These are phyloP conservation scores for Leuciscus idus DNA, from an alignment of 2,113 vertebrate species.

Conservation along the genomic window DNA sequence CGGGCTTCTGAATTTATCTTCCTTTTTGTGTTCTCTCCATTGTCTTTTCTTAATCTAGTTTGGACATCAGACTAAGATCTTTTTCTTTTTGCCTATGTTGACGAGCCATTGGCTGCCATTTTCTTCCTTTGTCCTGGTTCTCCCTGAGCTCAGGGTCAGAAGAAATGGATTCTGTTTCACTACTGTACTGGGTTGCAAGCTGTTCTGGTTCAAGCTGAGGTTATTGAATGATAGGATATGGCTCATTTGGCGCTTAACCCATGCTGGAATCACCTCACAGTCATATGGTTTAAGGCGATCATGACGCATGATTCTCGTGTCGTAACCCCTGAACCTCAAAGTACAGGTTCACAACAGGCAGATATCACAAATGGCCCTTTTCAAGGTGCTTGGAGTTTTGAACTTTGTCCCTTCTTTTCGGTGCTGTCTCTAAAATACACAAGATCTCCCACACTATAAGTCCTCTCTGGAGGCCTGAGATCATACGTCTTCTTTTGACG, in stretches of 20 bases:
- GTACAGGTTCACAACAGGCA: slow-evolving; percentile 17
- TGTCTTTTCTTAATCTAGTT: too few relatives aligned
- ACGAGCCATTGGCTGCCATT: too few relatives aligned
- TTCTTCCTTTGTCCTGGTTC: too few relatives aligned
- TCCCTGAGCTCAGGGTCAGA: too few relatives aligned
- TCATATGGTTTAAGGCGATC: slow-evolving; percentile 3
- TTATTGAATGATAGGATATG: not conserved
- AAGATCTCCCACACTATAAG: slow-evolving; percentile 39
- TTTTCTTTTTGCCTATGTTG: too few relatives aligned
- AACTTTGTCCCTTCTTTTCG: slow-evolving; percentile 38
- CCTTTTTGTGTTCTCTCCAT: too few relatives aligned
- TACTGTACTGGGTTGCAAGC: too few relatives aligned
- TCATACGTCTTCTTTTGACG: slow-evolving; percentile 21
- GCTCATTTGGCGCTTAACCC: not conserved
- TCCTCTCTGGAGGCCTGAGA: not conserved
- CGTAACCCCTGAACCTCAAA: slow-evolving; percentile 13
- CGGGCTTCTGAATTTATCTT: too few relatives aligned
- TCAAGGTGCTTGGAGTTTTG: slow-evolving; percentile 39
- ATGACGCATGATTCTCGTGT: slow-evolving; percentile 29
- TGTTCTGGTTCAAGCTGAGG: too few relatives aligned
- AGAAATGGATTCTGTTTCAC: too few relatives aligned
- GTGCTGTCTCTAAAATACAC: slow-evolving; percentile 15
- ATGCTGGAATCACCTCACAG: slow-evolving; percentile 24
- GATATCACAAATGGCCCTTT: not conserved
- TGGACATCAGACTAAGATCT: too few relatives aligned